Percentiles rank a stretch among this genome's conserved stretches.
Evolutionary conservation across 2,888 invertebrate species (phyloP).

Genomic region (Drosophila tanythrix): DNA sequence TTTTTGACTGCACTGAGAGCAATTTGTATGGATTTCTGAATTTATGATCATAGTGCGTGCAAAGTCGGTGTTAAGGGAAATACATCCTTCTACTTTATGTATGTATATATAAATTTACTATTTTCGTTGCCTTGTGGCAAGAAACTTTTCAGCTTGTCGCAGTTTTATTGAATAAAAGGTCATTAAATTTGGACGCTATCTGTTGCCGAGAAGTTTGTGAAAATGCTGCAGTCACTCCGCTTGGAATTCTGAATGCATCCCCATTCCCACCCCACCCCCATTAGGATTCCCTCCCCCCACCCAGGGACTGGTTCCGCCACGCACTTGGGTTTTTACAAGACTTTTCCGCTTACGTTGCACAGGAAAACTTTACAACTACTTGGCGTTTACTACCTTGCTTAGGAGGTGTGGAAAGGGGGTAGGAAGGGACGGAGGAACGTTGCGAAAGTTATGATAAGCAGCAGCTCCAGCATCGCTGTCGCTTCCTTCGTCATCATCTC

Average conservation of each 20-base stretch:
- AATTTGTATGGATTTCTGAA: background rate
- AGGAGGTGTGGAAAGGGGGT: background rate
- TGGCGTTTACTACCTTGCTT: constrained; percentile 75
- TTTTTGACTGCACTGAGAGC: background rate
- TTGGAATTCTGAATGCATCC: constrained; percentile 7
- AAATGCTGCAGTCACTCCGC: constrained; percentile 51
- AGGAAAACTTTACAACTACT: constrained; percentile 77
- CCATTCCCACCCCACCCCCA: background rate
- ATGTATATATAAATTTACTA: background rate
- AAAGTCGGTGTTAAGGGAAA: background rate
- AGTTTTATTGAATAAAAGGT: constrained; percentile 80
- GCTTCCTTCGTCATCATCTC: constrained; percentile 26
- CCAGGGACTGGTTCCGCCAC: constrained; percentile 33
- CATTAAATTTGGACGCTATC: constrained; percentile 81
- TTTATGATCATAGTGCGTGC: background rate
- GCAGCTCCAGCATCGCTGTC: constrained; percentile 45
- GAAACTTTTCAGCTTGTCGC: constrained; percentile 61
- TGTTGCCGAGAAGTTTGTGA: constrained; percentile 73
- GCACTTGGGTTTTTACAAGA: constrained; percentile 70
- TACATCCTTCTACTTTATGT: background rate
- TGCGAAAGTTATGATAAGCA: constrained; percentile 76
- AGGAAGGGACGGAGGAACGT: constrained; percentile 5
- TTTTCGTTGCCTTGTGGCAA: constrained; percentile 7
- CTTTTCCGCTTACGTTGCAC: constrained; percentile 72
- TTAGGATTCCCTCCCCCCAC: background rate